A percentile compares a stretch with the other conserved stretches of the same genome.
Evolutionary conservation across 2,113 vertebrate genomes (phyloP).

Genomic region (Carassius carassius): DNA sequence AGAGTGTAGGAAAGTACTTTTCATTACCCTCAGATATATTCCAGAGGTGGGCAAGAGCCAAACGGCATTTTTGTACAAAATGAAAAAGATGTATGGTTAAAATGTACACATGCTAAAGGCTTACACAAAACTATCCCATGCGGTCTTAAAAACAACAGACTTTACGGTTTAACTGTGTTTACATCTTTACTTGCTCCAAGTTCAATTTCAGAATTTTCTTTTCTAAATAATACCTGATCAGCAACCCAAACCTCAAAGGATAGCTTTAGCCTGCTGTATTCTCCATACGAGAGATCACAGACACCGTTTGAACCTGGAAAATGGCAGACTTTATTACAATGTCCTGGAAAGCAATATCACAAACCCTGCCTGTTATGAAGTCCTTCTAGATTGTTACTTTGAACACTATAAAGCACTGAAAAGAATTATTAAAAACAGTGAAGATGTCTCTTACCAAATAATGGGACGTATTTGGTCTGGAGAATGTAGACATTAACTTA

Average conservation of each 20-base stretch:
- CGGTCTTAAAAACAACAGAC: constrained; percentile 17
- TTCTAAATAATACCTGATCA: not conserved
- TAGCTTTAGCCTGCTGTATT: not conserved
- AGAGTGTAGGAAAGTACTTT: not conserved
- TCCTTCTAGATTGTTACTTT: constrained; percentile 18
- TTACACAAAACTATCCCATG: constrained; percentile 40
- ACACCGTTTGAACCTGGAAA: constrained; percentile 15
- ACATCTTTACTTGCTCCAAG: not conserved
- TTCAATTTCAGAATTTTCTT: not conserved
- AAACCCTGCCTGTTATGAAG: not conserved
- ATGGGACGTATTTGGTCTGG: not conserved
- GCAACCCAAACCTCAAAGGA: not conserved
- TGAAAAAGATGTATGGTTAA: constrained; percentile 8
- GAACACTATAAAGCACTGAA: constrained; percentile 22
- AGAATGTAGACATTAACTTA: constrained; percentile 17
- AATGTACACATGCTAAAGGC: constrained; percentile 42
- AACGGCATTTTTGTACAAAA: constrained; percentile 41
- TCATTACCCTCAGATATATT: not conserved
- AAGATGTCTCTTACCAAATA: not conserved
- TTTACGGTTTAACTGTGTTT: not conserved
- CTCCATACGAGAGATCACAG: not conserved
- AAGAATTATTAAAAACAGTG: not conserved
- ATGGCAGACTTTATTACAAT: constrained; percentile 12
- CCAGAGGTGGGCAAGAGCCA: constrained; percentile 21
- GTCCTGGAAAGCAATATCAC: constrained; percentile 8